Percentiles rank a stretch among this genome's conserved stretches.
Evolutionary conservation across 2,797 vertebrate species (phyloP).

Genomic region (Acanthurus tractus): DNA sequence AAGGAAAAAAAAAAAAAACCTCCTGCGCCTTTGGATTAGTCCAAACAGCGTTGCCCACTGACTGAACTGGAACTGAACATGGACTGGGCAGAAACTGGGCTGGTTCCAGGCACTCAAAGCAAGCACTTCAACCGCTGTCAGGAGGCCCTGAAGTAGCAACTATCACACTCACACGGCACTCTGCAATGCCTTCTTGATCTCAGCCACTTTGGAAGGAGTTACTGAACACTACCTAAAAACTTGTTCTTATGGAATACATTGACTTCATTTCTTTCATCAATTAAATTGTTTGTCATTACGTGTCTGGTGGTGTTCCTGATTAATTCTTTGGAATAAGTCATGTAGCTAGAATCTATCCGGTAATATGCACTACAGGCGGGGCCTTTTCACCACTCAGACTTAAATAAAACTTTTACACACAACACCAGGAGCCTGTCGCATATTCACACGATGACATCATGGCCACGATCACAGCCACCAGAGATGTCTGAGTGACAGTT

Average conservation of each 20-base stretch:
- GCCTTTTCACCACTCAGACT: conserved; percentile 46
- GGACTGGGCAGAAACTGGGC: conserved; percentile 52
- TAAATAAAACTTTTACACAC: conserved; percentile 17
- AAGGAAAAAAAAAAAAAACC: conserved; percentile 25
- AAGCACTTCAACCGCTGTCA: conserved; percentile 72
- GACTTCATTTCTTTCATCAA: conserved; percentile 20
- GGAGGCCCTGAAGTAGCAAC: conserved; percentile 42
- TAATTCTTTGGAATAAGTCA: conserved; percentile 33
- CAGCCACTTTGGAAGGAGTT: conserved; percentile 46
- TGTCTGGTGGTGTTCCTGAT: conserved; percentile 22
- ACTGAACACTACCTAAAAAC: conserved; percentile 32
- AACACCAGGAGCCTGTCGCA: conserved; percentile 24
- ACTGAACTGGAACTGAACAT: conserved; percentile 52
- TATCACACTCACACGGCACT: conserved; percentile 28
- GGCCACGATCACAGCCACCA: conserved; percentile 11
- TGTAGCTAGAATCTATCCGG: conserved; percentile 11
- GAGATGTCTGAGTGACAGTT: conserved; percentile 19
- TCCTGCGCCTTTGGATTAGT: conserved; percentile 39
- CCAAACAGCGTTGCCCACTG: conserved; percentile 24
- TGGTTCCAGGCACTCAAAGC: conserved; percentile 57
- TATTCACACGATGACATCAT: conserved; percentile 44
- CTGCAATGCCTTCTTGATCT: conserved; percentile 27
- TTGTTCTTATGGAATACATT: conserved; percentile 26
- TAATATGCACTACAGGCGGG: conserved; percentile 42
- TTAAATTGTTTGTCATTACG: conserved; percentile 26